These are phyloP conservation scores for Platycheirus albimanus DNA, from an alignment of 2,888 invertebrate species.

Conservation along the genomic window DNA sequence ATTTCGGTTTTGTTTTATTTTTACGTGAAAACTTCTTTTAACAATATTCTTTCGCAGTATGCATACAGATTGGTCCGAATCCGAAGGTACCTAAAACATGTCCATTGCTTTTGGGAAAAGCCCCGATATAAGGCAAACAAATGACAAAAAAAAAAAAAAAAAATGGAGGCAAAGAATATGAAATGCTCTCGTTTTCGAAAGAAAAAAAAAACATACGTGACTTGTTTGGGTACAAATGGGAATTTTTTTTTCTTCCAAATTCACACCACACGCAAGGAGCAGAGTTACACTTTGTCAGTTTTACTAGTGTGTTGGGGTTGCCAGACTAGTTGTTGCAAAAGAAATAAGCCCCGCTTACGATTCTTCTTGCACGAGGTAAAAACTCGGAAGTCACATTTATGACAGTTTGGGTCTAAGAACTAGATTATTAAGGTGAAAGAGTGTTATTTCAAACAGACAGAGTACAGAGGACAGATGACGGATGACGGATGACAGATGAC, in stretches of 20 bases:
- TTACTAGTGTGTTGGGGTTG: background rate
- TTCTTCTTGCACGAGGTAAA: too few species aligned
- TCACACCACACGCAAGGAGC: conserved; percentile 25
- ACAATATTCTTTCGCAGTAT: conserved; percentile 39
- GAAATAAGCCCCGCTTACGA: too few species aligned
- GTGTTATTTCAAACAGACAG: too few species aligned
- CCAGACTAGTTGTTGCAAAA: conserved; percentile 1
- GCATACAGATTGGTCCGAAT: conserved; percentile 49
- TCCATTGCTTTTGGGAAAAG: conserved; percentile 41
- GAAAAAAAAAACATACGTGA: conserved; percentile 56
- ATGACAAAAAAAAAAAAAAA: conserved; percentile 52
- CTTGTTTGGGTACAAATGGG: conserved; percentile 57
- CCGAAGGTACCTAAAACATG: conserved; percentile 40
- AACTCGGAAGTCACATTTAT: too few species aligned
- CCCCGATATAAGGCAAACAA: conserved; percentile 48
- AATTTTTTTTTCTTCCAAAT: conserved; percentile 22
- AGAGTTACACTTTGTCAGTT: conserved; percentile 47
- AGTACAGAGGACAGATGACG: too few species aligned
- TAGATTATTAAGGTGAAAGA: too few species aligned
- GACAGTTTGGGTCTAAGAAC: too few species aligned
- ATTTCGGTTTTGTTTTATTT: conserved; percentile 22
- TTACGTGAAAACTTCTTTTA: conserved; percentile 41
- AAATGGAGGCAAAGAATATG: conserved; percentile 26
- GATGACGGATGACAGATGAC: too few species aligned
- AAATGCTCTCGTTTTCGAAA: conserved; percentile 22